A percentile compares a stretch with the other conserved stretches of the same genome.
Evolutionary conservation across 1,140 invertebrate genomes (phyloP).

Genomic region (Meloidogyne chitwoodi): DNA sequence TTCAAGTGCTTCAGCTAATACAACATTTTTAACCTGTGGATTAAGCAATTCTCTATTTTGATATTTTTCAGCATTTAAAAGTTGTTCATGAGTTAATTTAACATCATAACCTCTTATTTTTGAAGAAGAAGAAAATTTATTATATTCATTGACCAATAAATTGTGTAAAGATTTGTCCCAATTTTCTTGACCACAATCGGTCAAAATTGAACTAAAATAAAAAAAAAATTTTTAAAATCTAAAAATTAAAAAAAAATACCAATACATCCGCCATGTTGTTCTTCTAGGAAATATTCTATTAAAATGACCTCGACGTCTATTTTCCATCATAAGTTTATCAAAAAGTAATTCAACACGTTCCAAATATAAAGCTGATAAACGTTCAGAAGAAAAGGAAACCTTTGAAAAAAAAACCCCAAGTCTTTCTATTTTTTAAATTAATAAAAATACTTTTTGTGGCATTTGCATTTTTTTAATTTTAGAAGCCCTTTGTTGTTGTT

Average conservation of each 20-base stretch:
- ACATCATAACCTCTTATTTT: conserved; percentile 29
- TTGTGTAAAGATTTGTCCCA: conserved; percentile 40
- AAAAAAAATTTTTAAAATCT: neutral
- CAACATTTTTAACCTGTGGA: conserved; percentile 19
- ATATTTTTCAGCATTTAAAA: conserved; percentile 29
- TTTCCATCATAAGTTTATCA: conserved; percentile 73
- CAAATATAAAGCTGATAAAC: conserved; percentile 27
- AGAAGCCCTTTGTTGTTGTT: neutral
- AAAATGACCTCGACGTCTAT: conserved; percentile 78
- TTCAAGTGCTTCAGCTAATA: conserved; percentile 28
- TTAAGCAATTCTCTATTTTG: conserved; percentile 15
- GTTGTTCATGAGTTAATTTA: conserved; percentile 30
- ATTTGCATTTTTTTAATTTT: neutral
- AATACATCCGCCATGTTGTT: conserved; percentile 64
- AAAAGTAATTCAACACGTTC: conserved; percentile 66
- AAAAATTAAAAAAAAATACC: conserved; percentile 9
- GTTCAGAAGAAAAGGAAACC: conserved; percentile 12
- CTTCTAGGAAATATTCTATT: conserved; percentile 83
- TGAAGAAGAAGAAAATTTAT: neutral
- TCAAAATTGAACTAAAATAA: conserved; percentile 40
- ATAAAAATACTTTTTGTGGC: neutral
- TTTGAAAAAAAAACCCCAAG: conserved; percentile 11
- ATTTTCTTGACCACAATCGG: conserved; percentile 41
- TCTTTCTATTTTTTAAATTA: too few relatives aligned
- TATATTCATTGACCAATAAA: neutral